phyloP scores from a whole-genome alignment of 2,797 vertebrate species.

The Coregonus sp. region DNA sequence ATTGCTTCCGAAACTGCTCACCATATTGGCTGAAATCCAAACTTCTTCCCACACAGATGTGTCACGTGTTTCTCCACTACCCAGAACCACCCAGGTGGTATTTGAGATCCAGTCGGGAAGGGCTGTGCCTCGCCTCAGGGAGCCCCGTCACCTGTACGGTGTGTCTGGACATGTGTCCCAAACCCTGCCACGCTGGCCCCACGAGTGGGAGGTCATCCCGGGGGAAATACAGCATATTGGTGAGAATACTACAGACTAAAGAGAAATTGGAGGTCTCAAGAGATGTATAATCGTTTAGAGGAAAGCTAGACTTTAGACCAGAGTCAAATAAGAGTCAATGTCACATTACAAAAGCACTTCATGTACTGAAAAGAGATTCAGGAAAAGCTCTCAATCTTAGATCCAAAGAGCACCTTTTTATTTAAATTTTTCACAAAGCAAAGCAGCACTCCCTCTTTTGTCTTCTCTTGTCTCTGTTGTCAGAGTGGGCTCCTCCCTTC shows the following conservation, averaged over 20 bases:
- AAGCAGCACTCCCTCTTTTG: too few species aligned
- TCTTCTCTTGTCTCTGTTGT: not conserved
- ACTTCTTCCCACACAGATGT: constrained; percentile 16
- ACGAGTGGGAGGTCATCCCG: constrained; percentile 73
- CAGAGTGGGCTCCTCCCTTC: constrained; percentile 64
- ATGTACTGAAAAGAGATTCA: not conserved
- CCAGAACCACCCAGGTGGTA: constrained; percentile 69
- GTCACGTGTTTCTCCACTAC: constrained; percentile 4
- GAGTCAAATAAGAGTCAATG: not conserved
- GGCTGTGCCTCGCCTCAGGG: constrained; percentile 57
- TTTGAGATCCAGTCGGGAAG: constrained; percentile 62
- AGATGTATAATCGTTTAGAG: not conserved
- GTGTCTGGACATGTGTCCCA: constrained; percentile 54
- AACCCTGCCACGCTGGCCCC: constrained; percentile 70
- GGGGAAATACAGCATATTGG: constrained; percentile 74
- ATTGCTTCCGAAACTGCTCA: not conserved
- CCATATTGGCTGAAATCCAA: not conserved
- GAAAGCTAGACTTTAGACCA: not conserved
- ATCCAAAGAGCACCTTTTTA: not conserved
- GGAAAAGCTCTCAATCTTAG: not conserved
- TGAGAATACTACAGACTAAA: constrained; percentile 47
- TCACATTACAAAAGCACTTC: too few species aligned
- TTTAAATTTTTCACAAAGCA: not conserved
- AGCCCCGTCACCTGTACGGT: constrained; percentile 67
- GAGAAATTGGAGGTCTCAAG: not conserved